Base-by-base conservation (phyloP, 2,113 vertebrate species). In the Azemiops feae region DNA sequence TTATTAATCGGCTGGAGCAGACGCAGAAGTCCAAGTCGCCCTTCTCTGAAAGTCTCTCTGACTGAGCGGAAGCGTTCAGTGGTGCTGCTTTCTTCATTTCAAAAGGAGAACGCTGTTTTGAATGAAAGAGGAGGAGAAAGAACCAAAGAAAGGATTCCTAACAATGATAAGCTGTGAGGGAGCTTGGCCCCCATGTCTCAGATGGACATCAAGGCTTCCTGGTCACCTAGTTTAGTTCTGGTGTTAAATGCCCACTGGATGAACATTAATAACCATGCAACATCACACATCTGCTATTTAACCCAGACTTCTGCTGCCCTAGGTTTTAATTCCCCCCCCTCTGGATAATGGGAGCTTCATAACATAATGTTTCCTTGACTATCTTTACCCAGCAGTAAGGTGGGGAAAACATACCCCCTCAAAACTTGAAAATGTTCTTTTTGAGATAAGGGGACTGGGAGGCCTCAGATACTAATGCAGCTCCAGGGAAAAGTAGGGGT, bases 1-100 rank as follows among this genome's bases (percentile, higher is more conserved):
- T 99, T 96, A 98, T 99, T 34, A 99, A 99, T 97, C 98, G 99
- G 97, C 97, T 99, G 95, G 99, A 99, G 95, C 98, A 99, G 97
- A 99, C 98, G 0, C 99, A 99, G 97, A 99, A 98, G 96, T 97
- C 98, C 96, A 98, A 97, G 93, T 98, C 98, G 2, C 96, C 98
- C 11, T 98, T 99, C 95, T 98, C 99, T 0, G 99, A 99, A 95
- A 98, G 96, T 93, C 98, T 99, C 97, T 98, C 97, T 34, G 99
- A 99, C 89, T 99, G 96, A 97, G 91, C 22, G 89, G 47, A 87
- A 39, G 81, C 54, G 2, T 23, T 5, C 90, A 91, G 45, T 93
- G 30, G 9, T 93, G 92, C 16, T 8, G 89, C 55, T 89, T 89
- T 27, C 54, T 34, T 94, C 87, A 30, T 92, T 64, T 16, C 12